phyloP scores from a whole-genome alignment of 1,140 invertebrate species.

The Psix sp. region DNA sequence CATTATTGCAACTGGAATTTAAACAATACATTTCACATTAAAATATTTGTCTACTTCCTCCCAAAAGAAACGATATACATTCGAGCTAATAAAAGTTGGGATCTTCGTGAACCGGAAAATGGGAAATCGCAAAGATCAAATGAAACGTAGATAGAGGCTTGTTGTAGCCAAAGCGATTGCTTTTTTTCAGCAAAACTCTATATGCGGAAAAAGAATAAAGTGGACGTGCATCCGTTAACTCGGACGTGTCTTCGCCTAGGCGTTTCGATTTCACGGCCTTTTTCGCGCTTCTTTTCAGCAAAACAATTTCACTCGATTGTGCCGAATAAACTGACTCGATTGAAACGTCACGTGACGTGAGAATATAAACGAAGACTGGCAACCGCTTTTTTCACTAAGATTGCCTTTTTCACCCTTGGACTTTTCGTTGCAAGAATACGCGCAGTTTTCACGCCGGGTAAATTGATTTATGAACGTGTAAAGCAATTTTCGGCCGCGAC shows the following conservation, averaged over 20 bases:
- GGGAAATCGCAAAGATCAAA: constrained; percentile 1
- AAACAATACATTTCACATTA: background rate
- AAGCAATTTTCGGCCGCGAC: no score
- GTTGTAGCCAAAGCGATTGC: constrained; percentile 1
- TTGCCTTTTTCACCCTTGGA: no score
- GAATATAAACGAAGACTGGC: constrained; percentile 2
- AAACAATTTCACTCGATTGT: constrained; percentile 23
- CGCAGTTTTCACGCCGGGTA: no score
- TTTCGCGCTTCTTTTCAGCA: constrained; percentile 21
- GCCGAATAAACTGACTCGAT: constrained; percentile 16
- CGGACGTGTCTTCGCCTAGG: background rate
- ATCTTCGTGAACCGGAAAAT: no score
- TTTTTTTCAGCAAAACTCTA: background rate
- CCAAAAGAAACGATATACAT: background rate
- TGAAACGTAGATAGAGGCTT: no score
- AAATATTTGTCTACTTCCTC: background rate
- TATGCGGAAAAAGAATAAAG: background rate
- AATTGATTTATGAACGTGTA: no score
- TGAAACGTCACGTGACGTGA: constrained; percentile 17
- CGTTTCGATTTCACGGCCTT: constrained; percentile 11
- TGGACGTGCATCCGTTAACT: background rate
- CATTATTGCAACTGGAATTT: no score
- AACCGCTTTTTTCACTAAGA: no score
- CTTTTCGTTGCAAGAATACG: no score
- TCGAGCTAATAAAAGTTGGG: background rate